Evolutionary conservation across 2,797 vertebrate genomes (phyloP).

Genomic region (Leptoclinus maculatus): DNA sequence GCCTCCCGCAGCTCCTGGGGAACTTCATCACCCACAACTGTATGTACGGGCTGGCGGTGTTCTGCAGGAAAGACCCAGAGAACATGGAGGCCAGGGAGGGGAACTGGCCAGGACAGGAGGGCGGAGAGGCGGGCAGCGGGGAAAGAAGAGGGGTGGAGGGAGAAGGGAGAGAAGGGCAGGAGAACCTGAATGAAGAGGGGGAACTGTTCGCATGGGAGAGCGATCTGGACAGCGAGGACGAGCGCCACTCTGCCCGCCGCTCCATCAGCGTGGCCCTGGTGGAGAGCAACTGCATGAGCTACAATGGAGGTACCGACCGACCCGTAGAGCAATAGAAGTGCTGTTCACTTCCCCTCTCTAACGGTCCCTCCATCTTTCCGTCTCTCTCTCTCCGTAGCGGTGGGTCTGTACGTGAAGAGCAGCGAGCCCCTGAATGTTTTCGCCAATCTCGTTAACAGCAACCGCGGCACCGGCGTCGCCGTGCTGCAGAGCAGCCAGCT

Average conservation of each 20-base stretch:
- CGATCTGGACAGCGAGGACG: conserved; percentile 90
- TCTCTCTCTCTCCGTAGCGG: conserved; percentile 77
- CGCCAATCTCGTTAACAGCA: conserved; percentile 88
- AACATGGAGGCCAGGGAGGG: conserved; percentile 78
- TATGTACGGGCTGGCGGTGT: conserved; percentile 91
- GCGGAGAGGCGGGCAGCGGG: conserved; percentile 72
- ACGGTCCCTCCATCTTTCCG: background rate
- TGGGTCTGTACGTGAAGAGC: conserved; percentile 92
- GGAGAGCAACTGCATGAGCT: conserved; percentile 91
- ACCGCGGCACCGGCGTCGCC: conserved; percentile 84
- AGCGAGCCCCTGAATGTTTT: conserved; percentile 89
- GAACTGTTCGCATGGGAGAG: conserved; percentile 90
- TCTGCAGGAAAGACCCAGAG: conserved; percentile 90
- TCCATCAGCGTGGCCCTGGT: conserved; percentile 89
- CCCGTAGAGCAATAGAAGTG: background rate
- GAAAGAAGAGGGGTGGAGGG: conserved; percentile 77
- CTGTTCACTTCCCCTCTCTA: background rate
- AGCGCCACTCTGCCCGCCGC: conserved; percentile 81
- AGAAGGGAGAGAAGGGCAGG: conserved; percentile 81
- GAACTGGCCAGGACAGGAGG: conserved; percentile 83
- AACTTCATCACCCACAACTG: conserved; percentile 92
- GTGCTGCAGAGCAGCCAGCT: conserved; percentile 91
- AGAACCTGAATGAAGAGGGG: conserved; percentile 91
- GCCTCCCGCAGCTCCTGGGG: conserved; percentile 90
- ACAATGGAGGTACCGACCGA: conserved; percentile 73